These are phyloP conservation scores for Heliocidaris tuberculata DNA, from an alignment of 35 echinoderm and acorn worm species.

Conservation along the genomic window DNA sequence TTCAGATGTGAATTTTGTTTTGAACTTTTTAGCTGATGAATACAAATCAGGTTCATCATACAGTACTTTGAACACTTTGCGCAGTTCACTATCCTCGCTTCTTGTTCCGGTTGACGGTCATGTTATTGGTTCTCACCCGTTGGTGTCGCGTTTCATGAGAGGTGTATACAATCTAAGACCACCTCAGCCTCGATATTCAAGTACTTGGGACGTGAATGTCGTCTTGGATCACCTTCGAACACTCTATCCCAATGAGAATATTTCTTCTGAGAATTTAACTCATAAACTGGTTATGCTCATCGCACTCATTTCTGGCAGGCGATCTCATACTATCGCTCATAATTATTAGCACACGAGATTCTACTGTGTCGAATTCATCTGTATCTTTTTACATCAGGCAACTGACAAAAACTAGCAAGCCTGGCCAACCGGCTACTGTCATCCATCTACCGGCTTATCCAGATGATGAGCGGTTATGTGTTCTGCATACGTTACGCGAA, in stretches of 20 bases:
- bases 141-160: no score
- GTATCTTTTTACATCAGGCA: background rate
- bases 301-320: constrained; percentile 8
- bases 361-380: background rate
- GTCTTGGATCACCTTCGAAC: constrained; percentile 39
- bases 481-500: background rate
- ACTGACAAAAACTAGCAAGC: background rate
- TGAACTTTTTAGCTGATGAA: no score
- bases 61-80: no score
- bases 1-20: no score
- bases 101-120: no score
- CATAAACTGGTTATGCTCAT: constrained; percentile 2
- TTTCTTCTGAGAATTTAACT: background rate
- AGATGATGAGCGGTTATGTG: constrained; percentile 24
- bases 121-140: no score
- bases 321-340: background rate
- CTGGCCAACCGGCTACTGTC: background rate
- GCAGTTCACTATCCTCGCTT: no score
- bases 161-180: constrained; percentile 36
- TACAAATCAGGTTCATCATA: no score
- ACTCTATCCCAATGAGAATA: no score
- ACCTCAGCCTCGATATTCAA: background rate
- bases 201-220: constrained; percentile 31
- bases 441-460: background rate
- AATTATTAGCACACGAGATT: background rate